These are phyloP conservation scores for Hippocampus abdominalis DNA, from an alignment of 2,113 vertebrate species.

Conservation along the genomic window DNA sequence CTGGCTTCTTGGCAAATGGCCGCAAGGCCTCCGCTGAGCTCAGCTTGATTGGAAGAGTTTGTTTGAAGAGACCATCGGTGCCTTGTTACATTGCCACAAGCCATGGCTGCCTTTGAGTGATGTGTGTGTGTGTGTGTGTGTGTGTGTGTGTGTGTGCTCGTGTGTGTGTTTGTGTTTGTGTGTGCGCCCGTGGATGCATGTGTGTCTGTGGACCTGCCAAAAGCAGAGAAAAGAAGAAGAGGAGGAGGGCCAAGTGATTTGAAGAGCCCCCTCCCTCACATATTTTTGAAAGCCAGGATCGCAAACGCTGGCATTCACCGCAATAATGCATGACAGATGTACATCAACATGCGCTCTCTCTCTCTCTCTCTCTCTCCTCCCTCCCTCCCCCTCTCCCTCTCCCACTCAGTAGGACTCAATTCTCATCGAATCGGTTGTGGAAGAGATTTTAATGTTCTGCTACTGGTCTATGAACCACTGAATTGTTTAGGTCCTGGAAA, in stretches of 20 bases:
- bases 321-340: conserved; percentile 81
- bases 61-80: conserved; percentile 71
- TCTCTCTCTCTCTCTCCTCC: conserved; percentile 4
- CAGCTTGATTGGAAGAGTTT: conserved; percentile 71
- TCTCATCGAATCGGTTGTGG: too few relatives aligned
- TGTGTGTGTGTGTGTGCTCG: neutral
- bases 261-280: conserved; percentile 54
- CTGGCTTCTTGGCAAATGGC: conserved; percentile 67
- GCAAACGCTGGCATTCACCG: conserved; percentile 64
- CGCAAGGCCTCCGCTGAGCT: conserved; percentile 62
- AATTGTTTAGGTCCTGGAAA: too few relatives aligned
- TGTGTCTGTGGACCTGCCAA: conserved; percentile 13
- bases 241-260: conserved; percentile 48
- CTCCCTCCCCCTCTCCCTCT: too few relatives aligned
- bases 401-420: too few relatives aligned
- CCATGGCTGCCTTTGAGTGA: neutral
- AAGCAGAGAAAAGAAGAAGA: conserved; percentile 18
- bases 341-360: conserved; percentile 53
- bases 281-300: conserved; percentile 68
- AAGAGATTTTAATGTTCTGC: too few relatives aligned
- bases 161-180: neutral
- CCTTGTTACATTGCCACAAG: conserved; percentile 47
- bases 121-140: conserved; percentile 2
- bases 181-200: neutral
- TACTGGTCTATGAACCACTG: too few relatives aligned